Evolutionary conservation across 2,797 vertebrate species (phyloP), one percentile per base, ranked within the genome.

Genomic region (Catostomus latipinnis): DNA sequence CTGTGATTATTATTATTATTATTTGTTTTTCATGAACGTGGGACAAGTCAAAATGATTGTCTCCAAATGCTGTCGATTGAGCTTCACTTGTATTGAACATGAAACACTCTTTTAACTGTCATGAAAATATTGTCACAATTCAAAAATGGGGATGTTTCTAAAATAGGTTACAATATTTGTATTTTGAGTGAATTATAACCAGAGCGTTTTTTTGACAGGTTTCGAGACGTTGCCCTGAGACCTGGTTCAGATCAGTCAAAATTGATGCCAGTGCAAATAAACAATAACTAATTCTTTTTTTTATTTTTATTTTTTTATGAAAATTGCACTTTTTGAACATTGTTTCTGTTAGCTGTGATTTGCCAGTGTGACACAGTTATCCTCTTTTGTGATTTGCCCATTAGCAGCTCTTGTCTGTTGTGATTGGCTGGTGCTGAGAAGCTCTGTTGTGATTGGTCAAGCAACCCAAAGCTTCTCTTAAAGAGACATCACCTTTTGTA

Each of bases 271-370:
- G 18, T 70, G 12, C 12, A 4, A 14, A 56, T 34, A 34, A 4
- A 34, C 34, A 34, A 34, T 3, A 34, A 34, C 34, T 34, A 34
- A 34, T 34, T 34, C 0, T 1, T 11, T 68, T 0, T 60, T 49
- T 1, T 11, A 62, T 0, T 60, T 49, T 46, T 50, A 2, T 14
- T 6, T 9, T 74, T 50, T 43, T 48, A 0, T 8, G 62, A 7
- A 86, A 85, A 81, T 81, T 88, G 92, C 92, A 92, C 90, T 91
- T 63, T 62, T 34, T 57, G 56, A 49, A n/a, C 58, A 34, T 48
- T 57, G 13, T 50, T 16, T 62, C 3, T n/a, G 82, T 48, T 56
- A 3, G 34, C 34, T 34, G 34, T 34, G 34, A 34, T 34, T 34
- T 3, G 34, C 34, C 34, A 3, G 34, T 34, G 34, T 34, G 34